These are phyloP conservation scores for Conus ventricosus DNA, from an alignment of 1,140 invertebrate genomes.

Conservation along the genomic window DNA sequence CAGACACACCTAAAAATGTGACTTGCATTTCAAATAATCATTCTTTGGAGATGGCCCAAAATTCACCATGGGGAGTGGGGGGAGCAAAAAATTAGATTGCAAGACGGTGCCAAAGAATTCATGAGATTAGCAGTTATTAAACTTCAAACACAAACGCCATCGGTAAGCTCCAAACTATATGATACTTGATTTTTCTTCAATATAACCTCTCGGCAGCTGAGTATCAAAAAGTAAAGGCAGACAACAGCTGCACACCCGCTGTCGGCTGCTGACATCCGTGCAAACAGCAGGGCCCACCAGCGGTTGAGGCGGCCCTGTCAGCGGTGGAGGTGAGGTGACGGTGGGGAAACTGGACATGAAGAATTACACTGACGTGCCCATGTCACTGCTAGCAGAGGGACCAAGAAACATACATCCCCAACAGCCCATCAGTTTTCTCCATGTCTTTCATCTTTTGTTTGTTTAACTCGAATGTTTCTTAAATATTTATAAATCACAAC, in stretches of 20 bases:
- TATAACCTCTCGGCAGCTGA: background rate
- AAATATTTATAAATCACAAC: too few species aligned
- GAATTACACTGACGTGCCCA: constrained; percentile 57
- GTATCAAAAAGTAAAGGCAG: background rate
- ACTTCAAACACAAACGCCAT: background rate
- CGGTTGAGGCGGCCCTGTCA: background rate
- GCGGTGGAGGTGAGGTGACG: background rate
- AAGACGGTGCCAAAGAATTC: background rate
- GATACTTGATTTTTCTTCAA: background rate
- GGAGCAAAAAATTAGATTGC: background rate
- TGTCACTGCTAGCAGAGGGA: constrained; percentile 55
- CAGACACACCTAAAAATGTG: too few species aligned
- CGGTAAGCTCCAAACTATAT: background rate
- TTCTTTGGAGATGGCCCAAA: too few species aligned
- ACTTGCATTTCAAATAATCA: too few species aligned
- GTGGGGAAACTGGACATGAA: background rate
- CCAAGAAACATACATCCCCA: constrained; percentile 47
- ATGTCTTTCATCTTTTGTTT: background rate
- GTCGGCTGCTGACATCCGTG: too few species aligned
- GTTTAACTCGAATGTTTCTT: too few species aligned
- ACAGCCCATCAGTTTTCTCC: background rate
- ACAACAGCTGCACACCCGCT: background rate
- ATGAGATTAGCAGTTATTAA: background rate
- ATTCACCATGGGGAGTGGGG: background rate
- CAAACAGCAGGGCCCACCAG: too few species aligned